Evolutionary conservation across 2,888 invertebrate species (phyloP).

Genomic region (Yponomeuta sedellus): DNA sequence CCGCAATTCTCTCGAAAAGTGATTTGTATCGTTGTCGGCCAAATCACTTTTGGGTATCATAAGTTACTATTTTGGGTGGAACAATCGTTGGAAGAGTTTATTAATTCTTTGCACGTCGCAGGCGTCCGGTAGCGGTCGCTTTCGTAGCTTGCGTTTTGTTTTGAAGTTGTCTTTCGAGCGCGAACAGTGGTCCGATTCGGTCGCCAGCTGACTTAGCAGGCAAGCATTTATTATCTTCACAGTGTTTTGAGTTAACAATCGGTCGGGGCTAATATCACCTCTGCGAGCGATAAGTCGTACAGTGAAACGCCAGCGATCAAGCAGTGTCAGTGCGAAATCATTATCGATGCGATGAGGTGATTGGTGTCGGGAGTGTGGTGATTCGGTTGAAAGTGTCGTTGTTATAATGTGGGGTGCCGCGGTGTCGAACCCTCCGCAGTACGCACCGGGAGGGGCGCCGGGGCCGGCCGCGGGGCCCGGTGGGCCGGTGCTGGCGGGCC

Average conservation of each 20-base stretch:
- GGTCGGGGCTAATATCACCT: conserved; percentile 53
- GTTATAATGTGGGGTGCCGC: conserved; percentile 68
- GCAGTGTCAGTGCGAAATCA: conserved; percentile 49
- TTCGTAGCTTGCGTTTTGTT: conserved; percentile 56
- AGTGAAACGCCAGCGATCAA: conserved; percentile 47
- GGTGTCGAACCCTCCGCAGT: conserved; percentile 65
- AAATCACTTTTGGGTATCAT: conserved; percentile 41
- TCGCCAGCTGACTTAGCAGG: conserved; percentile 30
- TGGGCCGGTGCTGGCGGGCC: conserved; percentile 44
- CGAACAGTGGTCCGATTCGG: conserved; percentile 60
- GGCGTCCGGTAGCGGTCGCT: conserved; percentile 69
- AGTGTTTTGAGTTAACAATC: conserved; percentile 41
- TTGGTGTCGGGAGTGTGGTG: conserved; percentile 28
- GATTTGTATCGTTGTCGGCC: conserved; percentile 31
- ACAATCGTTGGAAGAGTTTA: conserved; percentile 63
- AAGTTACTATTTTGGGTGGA: conserved; percentile 49
- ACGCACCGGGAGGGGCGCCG: conserved; percentile 54
- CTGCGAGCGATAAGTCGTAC: conserved; percentile 50
- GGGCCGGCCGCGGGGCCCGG: conserved; percentile 49
- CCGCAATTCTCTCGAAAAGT: conserved; percentile 32
- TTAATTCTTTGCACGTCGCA: conserved; percentile 69
- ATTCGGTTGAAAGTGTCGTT: conserved; percentile 37
- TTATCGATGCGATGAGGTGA: conserved; percentile 58
- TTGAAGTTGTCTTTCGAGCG: conserved; percentile 63
- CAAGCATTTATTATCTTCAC: conserved; percentile 57